phyloP scores from a whole-genome alignment of 2,888 invertebrate genomes.

The Brenthis ino region DNA sequence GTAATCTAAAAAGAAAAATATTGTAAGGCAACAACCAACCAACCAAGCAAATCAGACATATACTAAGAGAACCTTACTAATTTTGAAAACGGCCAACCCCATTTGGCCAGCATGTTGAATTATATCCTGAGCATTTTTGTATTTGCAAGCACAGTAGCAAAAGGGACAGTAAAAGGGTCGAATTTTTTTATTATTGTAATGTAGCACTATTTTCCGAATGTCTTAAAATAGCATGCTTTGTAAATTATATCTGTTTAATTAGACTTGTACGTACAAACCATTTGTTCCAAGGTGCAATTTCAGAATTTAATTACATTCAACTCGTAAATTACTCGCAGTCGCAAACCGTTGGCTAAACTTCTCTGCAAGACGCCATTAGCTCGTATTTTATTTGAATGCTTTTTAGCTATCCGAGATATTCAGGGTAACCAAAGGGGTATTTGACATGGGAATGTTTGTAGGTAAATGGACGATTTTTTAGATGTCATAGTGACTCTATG shows the following conservation, averaged over 20 bases:
- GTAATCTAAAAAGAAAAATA: no score
- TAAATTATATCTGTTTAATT: slow-evolving; percentile 30
- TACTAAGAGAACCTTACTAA: no score
- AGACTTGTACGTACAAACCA: slow-evolving; percentile 31
- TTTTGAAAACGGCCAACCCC: no score
- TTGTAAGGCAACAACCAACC: no score
- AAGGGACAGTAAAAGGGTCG: no score
- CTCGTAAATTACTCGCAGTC: slow-evolving; percentile 40
- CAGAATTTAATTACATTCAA: slow-evolving; percentile 39
- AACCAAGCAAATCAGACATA: no score
- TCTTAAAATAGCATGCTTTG: neutral
- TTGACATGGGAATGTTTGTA: no score
- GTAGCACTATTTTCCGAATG: neutral
- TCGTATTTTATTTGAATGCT: slow-evolving; percentile 22
- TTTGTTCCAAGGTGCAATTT: slow-evolving; percentile 36
- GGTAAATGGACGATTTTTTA: neutral
- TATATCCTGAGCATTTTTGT: no score
- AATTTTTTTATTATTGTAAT: no score
- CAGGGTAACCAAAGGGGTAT: no score
- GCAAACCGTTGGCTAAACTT: slow-evolving; percentile 38
- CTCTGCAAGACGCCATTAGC: slow-evolving; percentile 36
- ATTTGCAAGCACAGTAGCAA: no score
- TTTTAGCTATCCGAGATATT: neutral
- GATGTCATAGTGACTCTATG: neutral
- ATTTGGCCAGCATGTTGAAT: no score